Percentiles rank a stretch among this genome's conserved stretches.
Conservation (phyloP, 2,888 invertebrate genomes). For the Euplexia lucipara region DNA sequence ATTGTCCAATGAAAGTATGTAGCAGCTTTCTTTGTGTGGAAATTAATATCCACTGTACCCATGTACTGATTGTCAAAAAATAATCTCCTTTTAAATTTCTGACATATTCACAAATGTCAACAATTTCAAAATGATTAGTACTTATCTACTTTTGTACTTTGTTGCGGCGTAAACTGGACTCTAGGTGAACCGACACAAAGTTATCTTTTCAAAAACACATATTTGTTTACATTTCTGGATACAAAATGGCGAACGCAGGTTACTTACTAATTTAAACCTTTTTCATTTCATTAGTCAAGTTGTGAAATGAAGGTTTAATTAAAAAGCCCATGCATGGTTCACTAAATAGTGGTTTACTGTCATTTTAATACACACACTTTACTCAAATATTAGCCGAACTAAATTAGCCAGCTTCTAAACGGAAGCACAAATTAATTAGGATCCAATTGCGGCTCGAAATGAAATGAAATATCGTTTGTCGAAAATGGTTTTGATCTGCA, state of each 20-base stretch:
- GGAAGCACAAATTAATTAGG: constrained; percentile 21
- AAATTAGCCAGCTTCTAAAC: constrained; percentile 37
- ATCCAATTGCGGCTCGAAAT: constrained; percentile 21
- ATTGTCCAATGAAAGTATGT: constrained; percentile 34
- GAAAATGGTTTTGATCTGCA: constrained; percentile 16
- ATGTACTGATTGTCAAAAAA: too few species aligned
- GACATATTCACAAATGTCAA: too few species aligned
- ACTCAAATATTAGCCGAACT: constrained; percentile 2
- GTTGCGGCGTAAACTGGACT: too few species aligned
- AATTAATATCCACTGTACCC: constrained; percentile 45
- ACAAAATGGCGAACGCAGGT: too few species aligned
- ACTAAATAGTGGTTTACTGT: background rate
- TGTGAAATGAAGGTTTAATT: background rate
- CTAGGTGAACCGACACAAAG: too few species aligned
- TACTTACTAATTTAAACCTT: constrained; percentile 12
- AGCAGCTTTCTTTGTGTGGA: constrained; percentile 42
- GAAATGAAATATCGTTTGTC: constrained; percentile 9
- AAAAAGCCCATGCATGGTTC: background rate
- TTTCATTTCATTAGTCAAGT: background rate
- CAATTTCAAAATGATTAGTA: too few species aligned
- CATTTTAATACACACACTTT: constrained; percentile 16
- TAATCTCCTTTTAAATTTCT: too few species aligned
- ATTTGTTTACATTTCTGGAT: background rate
- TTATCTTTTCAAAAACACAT: too few species aligned
- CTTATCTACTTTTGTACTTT: too few species aligned